These are phyloP conservation scores for Carterocephalus palaemon DNA, from an alignment of 2,888 invertebrate genomes.

Conservation along the genomic window DNA sequence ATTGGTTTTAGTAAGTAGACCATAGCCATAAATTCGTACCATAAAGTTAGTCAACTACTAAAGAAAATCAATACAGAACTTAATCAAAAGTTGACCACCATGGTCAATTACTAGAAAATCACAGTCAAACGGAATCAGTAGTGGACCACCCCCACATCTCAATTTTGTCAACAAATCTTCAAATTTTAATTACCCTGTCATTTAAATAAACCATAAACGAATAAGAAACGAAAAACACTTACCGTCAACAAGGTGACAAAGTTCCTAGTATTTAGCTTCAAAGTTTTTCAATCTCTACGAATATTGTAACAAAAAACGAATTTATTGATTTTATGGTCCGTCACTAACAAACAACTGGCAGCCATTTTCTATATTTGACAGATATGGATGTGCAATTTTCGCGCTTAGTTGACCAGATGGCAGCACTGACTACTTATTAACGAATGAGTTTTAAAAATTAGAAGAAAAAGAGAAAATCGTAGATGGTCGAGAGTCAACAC, in stretches of 20 bases:
- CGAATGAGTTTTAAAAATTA: too few species aligned
- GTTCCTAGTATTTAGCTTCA: constrained; percentile 26
- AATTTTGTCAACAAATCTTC: constrained; percentile 18
- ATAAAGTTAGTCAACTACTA: constrained; percentile 29
- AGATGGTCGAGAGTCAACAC: too few species aligned
- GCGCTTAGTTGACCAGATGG: too few species aligned
- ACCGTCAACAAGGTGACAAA: constrained; percentile 21
- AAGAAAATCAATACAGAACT: constrained; percentile 26
- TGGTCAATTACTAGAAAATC: constrained; percentile 32
- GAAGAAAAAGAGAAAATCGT: too few species aligned
- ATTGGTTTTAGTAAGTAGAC: constrained; percentile 28
- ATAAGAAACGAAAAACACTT: constrained; percentile 30
- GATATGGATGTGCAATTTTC: background rate
- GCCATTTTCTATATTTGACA: background rate
- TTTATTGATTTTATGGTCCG: background rate
- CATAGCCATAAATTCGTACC: constrained; percentile 26
- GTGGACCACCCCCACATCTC: constrained; percentile 28
- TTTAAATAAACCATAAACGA: constrained; percentile 1
- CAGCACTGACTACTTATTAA: too few species aligned
- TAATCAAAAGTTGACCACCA: constrained; percentile 28
- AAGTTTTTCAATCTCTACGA: constrained; percentile 10
- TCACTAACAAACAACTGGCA: constrained; percentile 1
- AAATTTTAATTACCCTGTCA: constrained; percentile 1
- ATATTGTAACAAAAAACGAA: background rate
- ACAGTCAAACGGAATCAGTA: constrained; percentile 32